A percentile compares a stretch with the other conserved stretches of the same genome.
Conservation (phyloP, 1,140 invertebrate species). For the Melitaea cinxia region DNA sequence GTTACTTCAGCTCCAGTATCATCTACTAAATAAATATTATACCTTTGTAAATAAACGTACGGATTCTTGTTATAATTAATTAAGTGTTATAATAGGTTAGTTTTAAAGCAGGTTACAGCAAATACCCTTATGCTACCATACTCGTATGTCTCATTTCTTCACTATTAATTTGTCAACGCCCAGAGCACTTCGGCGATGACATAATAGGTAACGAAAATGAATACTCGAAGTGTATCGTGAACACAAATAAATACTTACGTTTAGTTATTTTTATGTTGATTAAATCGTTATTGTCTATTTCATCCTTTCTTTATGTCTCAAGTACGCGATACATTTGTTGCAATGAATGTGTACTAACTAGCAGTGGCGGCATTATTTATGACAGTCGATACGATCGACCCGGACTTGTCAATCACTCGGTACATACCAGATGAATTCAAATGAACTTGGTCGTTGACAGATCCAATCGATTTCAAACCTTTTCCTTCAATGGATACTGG, state of each 20-base stretch:
- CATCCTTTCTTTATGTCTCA: conserved; percentile 40
- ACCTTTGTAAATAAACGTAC: conserved; percentile 32
- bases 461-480: conserved; percentile 41
- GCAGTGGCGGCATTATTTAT: conserved; percentile 77
- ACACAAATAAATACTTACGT: background rate
- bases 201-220: background rate
- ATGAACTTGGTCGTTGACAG: conserved; percentile 36
- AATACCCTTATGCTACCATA: conserved; percentile 9
- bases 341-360: conserved; percentile 78
- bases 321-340: conserved; percentile 51
- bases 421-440: conserved; percentile 50
- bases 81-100: conserved; percentile 33
- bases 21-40: conserved; percentile 40
- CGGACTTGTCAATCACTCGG: conserved; percentile 76
- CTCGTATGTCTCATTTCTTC: conserved; percentile 13
- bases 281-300: conserved; percentile 31
- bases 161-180: conserved; percentile 3
- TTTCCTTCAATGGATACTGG: conserved; percentile 21
- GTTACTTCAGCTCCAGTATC: conserved; percentile 39
- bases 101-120: conserved; percentile 16
- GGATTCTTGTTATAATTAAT: conserved; percentile 16
- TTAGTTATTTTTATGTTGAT: conserved; percentile 15
- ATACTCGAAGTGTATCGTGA: background rate
- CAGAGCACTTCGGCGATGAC: background rate
- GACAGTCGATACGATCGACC: conserved; percentile 69